phyloP scores from a whole-genome alignment of 2,113 vertebrate species.

The Garra rufa region DNA sequence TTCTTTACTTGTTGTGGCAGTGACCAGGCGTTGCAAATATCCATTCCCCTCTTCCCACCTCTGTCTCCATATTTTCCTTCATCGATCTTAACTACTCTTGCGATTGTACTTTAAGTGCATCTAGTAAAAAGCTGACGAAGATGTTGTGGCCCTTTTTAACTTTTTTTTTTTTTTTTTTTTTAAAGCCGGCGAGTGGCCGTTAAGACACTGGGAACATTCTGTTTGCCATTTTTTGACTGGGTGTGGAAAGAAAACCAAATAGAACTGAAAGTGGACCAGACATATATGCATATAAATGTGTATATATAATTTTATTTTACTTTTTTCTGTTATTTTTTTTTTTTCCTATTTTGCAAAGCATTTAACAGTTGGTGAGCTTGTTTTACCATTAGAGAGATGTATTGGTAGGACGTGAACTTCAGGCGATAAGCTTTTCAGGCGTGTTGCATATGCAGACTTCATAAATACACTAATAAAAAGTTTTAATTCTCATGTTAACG shows the following conservation, averaged over 20 bases:
- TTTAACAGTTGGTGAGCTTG: constrained; percentile 80
- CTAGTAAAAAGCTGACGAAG: constrained; percentile 75
- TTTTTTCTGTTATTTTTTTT: constrained; percentile 50
- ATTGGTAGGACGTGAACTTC: constrained; percentile 86
- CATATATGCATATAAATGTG: constrained; percentile 73
- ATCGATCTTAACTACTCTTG: constrained; percentile 67
- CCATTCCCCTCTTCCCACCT: constrained; percentile 58
- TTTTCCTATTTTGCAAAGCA: constrained; percentile 62
- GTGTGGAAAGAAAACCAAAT: constrained; percentile 61
- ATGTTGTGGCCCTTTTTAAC: constrained; percentile 50
- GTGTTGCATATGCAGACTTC: constrained; percentile 94
- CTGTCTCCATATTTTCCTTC: constrained; percentile 60
- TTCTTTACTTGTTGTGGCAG: constrained; percentile 77
- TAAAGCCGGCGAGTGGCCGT: constrained; percentile 7
- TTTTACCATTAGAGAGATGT: constrained; percentile 86
- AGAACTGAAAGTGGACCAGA: constrained; percentile 72
- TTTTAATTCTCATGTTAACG: constrained; percentile 81
- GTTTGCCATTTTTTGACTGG: constrained; percentile 54
- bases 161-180: too few relatives aligned
- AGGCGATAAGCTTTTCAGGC: constrained; percentile 85
- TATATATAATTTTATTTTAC: constrained; percentile 72
- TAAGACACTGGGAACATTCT: constrained; percentile 54
- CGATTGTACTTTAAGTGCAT: constrained; percentile 77
- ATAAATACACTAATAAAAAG: constrained; percentile 95
- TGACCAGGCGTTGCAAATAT: constrained; percentile 75